Conservation (phyloP, 2,113 vertebrate genomes). For the Pollimyrus isidori region DNA sequence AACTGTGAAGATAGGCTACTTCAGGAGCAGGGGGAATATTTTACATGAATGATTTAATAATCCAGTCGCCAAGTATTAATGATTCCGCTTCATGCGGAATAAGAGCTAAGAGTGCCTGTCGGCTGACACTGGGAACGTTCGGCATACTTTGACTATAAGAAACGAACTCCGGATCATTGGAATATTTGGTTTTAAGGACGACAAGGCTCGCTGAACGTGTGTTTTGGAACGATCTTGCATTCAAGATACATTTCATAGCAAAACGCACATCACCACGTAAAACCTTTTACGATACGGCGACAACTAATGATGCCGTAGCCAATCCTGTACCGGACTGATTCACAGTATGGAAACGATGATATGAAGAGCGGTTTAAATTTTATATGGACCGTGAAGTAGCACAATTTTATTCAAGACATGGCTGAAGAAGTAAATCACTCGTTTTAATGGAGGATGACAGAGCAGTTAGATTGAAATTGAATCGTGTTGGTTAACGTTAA, state of each 20-base stretch:
- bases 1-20: background rate
- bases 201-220: background rate
- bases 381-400: background rate
- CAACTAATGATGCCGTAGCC: background rate
- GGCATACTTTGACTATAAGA: background rate
- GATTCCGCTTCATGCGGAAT: background rate
- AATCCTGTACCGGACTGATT: background rate
- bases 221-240: background rate
- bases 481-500: background rate
- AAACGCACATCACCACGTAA: background rate
- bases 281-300: background rate
- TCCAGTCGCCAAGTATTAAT: background rate
- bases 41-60: background rate
- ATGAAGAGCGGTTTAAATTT: background rate
- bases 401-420: background rate
- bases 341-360: background rate
- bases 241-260: background rate
- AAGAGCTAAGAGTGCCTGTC: background rate
- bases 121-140: background rate
- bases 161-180: background rate
- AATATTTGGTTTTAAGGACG: background rate
- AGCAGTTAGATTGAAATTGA: conserved; percentile 10
- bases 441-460: background rate
- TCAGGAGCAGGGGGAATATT: background rate
- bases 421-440: background rate